These are phyloP conservation scores for Cepphus grylle DNA, from an alignment of 2,113 vertebrate genomes.

Conservation along the genomic window DNA sequence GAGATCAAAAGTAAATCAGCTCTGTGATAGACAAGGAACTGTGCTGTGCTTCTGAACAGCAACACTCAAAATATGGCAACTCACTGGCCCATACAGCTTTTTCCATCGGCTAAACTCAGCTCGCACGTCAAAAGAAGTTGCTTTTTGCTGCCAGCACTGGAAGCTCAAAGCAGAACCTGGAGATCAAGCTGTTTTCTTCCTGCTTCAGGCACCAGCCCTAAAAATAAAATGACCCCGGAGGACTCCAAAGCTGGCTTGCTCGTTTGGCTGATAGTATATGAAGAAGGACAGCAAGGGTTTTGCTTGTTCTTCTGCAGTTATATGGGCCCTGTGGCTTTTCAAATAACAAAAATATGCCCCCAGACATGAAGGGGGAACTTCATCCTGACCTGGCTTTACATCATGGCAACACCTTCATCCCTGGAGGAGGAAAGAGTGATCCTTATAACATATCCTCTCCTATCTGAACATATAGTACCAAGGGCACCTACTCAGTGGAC, in stretches of 20 bases:
- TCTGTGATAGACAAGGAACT: background rate
- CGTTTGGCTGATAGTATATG: background rate
- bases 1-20: background rate
- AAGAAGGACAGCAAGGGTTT: background rate
- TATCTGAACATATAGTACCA: background rate
- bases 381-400: background rate
- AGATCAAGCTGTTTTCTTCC: constrained; percentile 50
- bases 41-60: background rate
- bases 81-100: background rate
- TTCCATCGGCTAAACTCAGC: constrained; percentile 18
- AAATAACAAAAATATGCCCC: background rate
- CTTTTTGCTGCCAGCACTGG: constrained; percentile 1
- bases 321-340: background rate
- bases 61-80: background rate
- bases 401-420: background rate
- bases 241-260: constrained; percentile 17
- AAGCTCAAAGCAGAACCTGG: constrained; percentile 30
- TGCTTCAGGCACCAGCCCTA: constrained; percentile 46
- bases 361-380: background rate
- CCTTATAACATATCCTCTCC: background rate
- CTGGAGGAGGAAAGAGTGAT: background rate
- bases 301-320: background rate
- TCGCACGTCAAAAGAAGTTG: background rate
- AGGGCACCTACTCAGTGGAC: background rate
- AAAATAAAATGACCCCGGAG: constrained; percentile 57